Base-by-base conservation (phyloP, 92 coral and sea anemone species). In the Epizoanthus ramosus region DNA sequence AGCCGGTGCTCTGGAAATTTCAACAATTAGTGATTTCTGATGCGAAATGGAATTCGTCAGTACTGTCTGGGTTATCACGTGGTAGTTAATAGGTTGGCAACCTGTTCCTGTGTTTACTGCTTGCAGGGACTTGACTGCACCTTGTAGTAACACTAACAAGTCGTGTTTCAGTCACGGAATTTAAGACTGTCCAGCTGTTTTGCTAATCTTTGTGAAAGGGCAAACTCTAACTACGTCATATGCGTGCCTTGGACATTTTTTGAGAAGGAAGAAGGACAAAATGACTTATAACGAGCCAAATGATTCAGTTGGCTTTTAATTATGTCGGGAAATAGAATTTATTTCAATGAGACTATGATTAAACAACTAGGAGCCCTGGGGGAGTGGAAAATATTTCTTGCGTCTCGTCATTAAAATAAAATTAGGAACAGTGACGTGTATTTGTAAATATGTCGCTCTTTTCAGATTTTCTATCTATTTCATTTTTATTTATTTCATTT, bases 251-350 rank as follows among this genome's bases (percentile, higher is more conserved):
- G 37, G 23, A 63, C 57, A 63, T 21, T 24, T 77, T 77, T 33
- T 39, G 43, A 22, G 45, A 3, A 57, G 52, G 35, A 52, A 69
- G 82, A 57, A 39, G 71, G 82, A 54, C 58, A 61, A 61, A 77
- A 61, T 61, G 41, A 77, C 54, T 63, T 77, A 60, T 63, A 22
- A 43, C 19, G 41, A 61, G 82, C 45, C 53, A 60, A 61, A 69
- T 37, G 13, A 25, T 39, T 60, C 64, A 59, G 24, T 60, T 56
- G 15, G 21, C 63, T 33, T 35, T 35, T 23, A 63, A 60, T 41
- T 41, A 77, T 56, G 18, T 60, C 22, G 63, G 82, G 82, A 77
- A 77, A 77, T 77, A 77, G 71, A 57, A 77, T 77, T 61, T 61
- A 61, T 14, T 21, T 35, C 45, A 59, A 37, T 63, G 23, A 7